Evolutionary conservation across 1,140 invertebrate species (phyloP).

Genomic region (Achroia grisella): DNA sequence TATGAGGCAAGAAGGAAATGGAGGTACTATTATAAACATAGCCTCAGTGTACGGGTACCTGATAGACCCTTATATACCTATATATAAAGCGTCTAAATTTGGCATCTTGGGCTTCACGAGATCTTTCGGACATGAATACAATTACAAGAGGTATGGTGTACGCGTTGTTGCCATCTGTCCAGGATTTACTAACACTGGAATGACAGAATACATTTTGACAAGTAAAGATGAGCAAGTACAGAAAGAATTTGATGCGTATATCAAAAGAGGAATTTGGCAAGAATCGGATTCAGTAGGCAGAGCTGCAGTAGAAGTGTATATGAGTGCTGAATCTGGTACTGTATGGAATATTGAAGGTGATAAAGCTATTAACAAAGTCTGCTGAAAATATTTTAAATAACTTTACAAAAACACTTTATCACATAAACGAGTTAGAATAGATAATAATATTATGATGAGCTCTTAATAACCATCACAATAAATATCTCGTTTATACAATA

Average conservation of each 20-base stretch:
- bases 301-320: conserved; percentile 25
- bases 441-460: too few species aligned
- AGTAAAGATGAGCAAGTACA: background rate
- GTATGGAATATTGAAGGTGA: conserved; percentile 1
- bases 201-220: conserved; percentile 11
- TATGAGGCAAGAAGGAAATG: conserved; percentile 75
- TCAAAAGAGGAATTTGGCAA: conserved; percentile 4
- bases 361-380: too few species aligned
- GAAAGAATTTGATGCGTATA: background rate
- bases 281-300: conserved; percentile 5
- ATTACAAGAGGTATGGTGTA: conserved; percentile 67
- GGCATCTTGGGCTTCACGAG: conserved; percentile 67
- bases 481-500: too few species aligned
- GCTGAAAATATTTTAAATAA: too few species aligned
- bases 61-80: conserved; percentile 74
- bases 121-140: conserved; percentile 59
- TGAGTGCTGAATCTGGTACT: conserved; percentile 5
- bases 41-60: conserved; percentile 74
- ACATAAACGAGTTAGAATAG: too few species aligned
- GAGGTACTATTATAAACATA: conserved; percentile 76
- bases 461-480: too few species aligned
- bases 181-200: conserved; percentile 50
- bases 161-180: conserved; percentile 67
- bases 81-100: conserved; percentile 79
- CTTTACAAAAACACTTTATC: too few species aligned